Base-by-base conservation (phyloP, 2,113 vertebrate genomes). In the Anoura caudifer region DNA sequence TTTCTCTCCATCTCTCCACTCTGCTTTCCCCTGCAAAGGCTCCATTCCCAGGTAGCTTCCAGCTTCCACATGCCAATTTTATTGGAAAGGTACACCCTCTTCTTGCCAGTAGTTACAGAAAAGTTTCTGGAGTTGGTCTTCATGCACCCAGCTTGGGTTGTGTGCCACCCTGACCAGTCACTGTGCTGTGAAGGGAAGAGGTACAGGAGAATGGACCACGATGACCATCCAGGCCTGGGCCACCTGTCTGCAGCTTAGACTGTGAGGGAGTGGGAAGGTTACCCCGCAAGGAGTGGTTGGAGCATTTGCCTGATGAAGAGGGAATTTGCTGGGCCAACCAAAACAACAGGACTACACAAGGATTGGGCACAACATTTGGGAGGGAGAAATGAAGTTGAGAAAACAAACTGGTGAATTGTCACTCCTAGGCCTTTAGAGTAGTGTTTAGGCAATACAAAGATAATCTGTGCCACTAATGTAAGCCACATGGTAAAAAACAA, bases 151-250 rank as follows among this genome's bases (percentile, higher is more conserved):
- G 13, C 24, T 38, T n/a, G 77, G 67, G 45, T 56, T 20, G 38
- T 17, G 0, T 70, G 61, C 31, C 22, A 2, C 26, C 38, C 13
- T 17, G 3, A n/a, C 76, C 1, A 1, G 26, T 63, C 7, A 1
- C 28, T 22, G 38, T 36, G 1, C 1, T 1, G 52, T n/a, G 12
- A 8, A 14, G 41, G 31, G 0, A 54, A 28, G 2, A 73, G 36
- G 9, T 3, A 9, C 28, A 28, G 1, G 47, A 43, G 41, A 12
- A 22, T 20, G 28, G 43, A 15, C 12, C 36, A 4, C n/a, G 38
- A 5, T 31, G 76, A 15, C 26, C 43, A 41, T 28, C 52, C 41
- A 17, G 12, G 65, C 14, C 24, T 2, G 7, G 65, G 59, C 56
- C 43, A 47, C 52, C 36, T 24, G 13, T 82, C 61, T 15, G 12